phyloP scores from a whole-genome alignment of 2,113 vertebrate species.

The Maccullochella peelii region DNA sequence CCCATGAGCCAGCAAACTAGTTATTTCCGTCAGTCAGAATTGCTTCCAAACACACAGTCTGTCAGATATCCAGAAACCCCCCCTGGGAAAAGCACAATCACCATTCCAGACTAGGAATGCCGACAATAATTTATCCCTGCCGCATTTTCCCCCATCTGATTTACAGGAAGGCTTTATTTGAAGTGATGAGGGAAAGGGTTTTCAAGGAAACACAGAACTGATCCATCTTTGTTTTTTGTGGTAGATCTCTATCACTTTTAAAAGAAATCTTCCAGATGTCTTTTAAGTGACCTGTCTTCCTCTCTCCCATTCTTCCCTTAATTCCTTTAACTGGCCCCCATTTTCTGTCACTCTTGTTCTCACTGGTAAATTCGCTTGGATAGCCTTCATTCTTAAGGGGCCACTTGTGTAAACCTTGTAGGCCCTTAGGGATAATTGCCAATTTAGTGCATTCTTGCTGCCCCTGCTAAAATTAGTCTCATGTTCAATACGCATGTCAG shows the following conservation, averaged over 20 bases:
- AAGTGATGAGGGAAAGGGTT: conserved; percentile 16
- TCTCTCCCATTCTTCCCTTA: background rate
- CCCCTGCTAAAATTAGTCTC: conserved; percentile 29
- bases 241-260: conserved; percentile 9
- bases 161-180: conserved; percentile 25
- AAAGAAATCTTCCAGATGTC: conserved; percentile 22
- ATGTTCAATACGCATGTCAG: conserved; percentile 6
- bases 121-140: conserved; percentile 35
- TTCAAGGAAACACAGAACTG: conserved; percentile 15
- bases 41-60: conserved; percentile 6
- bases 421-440: conserved; percentile 41
- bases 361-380: conserved; percentile 9
- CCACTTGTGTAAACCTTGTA: conserved; percentile 35
- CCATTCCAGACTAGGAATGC: conserved; percentile 44
- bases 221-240: conserved; percentile 8
- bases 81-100: conserved; percentile 31
- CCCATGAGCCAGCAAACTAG: background rate
- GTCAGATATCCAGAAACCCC: conserved; percentile 19
- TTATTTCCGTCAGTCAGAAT: conserved; percentile 5
- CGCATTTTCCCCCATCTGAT: conserved; percentile 29
- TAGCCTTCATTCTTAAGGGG: conserved; percentile 40
- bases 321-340: conserved; percentile 13
- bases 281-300: conserved; percentile 3
- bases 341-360: conserved; percentile 17
- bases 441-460: conserved; percentile 56